These are phyloP conservation scores for Falco rusticolus DNA, from an alignment of 2,797 vertebrate species.

Conservation along the genomic window DNA sequence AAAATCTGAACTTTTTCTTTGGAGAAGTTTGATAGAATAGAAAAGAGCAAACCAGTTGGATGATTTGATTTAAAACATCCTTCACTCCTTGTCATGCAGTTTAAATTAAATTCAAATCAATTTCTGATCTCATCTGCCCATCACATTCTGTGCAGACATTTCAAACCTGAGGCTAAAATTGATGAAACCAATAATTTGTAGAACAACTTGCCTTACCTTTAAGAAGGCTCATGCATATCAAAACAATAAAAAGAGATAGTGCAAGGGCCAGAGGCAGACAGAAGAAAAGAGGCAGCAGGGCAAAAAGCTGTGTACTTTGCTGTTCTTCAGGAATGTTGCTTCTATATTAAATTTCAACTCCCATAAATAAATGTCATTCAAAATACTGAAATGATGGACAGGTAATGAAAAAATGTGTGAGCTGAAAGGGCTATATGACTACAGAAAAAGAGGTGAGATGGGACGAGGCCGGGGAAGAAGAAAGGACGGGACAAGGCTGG, in stretches of 20 bases:
- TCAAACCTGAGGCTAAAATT: slow-evolving; percentile 8
- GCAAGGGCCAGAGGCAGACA: neutral
- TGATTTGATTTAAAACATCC: neutral
- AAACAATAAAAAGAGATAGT: neutral
- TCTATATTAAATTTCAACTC: neutral
- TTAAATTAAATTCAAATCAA: slow-evolving; percentile 35
- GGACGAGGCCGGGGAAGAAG: neutral
- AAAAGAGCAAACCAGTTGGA: neutral
- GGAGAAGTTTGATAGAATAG: neutral
- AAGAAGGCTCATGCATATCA: neutral
- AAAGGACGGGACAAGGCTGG: fast-evolving
- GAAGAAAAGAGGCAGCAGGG: neutral
- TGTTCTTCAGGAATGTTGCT: neutral
- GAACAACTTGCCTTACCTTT: neutral
- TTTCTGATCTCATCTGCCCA: slow-evolving; percentile 1
- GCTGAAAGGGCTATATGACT: neutral
- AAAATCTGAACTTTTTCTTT: neutral
- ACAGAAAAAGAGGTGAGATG: neutral
- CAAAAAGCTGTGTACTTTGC: neutral
- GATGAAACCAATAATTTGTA: slow-evolving; percentile 16
- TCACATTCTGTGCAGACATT: neutral
- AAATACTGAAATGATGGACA: neutral
- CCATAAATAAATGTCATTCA: neutral
- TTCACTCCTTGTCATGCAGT: neutral
- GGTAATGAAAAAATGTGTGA: neutral